Evolutionary conservation across 1,140 invertebrate genomes (phyloP).

Genomic region (Brachionus koreanus): DNA sequence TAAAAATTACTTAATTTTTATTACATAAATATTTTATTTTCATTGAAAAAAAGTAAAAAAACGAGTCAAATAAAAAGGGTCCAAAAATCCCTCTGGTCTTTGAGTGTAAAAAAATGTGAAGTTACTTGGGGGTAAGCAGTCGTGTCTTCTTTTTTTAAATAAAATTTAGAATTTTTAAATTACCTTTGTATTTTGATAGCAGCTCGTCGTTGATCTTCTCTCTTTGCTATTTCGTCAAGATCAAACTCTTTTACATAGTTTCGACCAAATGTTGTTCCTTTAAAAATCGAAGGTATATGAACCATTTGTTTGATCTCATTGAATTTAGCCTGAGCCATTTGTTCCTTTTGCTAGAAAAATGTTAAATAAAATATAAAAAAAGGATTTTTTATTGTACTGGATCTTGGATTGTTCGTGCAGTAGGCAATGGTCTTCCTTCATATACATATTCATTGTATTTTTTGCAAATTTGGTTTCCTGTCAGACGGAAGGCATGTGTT

Average conservation of each 20-base stretch:
- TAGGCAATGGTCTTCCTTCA: slow-evolving; percentile 34
- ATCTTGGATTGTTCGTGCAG: background rate
- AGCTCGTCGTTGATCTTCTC: background rate
- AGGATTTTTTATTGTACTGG: background rate
- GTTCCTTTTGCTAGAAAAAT: background rate
- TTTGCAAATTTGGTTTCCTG: background rate
- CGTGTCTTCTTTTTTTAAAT: too few species aligned
- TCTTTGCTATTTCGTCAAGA: background rate
- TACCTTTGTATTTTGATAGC: slow-evolving; percentile 42
- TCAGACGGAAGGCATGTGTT: background rate
- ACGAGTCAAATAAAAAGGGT: too few species aligned
- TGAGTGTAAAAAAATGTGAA: too few species aligned
- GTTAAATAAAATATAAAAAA: background rate
- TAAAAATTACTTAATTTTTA: too few species aligned
- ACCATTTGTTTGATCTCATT: slow-evolving; percentile 12
- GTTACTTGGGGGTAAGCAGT: too few species aligned
- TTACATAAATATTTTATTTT: too few species aligned
- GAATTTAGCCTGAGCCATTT: background rate
- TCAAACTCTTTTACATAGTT: slow-evolving; percentile 40
- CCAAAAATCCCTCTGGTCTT: too few species aligned
- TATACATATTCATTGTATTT: background rate
- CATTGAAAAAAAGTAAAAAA: too few species aligned
- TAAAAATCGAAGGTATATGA: slow-evolving; percentile 31
- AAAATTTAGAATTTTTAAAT: background rate
- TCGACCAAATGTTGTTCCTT: slow-evolving; percentile 4